Base-by-base conservation (phyloP, 2,888 invertebrate species). In the Blastobasis lacticolella region DNA sequence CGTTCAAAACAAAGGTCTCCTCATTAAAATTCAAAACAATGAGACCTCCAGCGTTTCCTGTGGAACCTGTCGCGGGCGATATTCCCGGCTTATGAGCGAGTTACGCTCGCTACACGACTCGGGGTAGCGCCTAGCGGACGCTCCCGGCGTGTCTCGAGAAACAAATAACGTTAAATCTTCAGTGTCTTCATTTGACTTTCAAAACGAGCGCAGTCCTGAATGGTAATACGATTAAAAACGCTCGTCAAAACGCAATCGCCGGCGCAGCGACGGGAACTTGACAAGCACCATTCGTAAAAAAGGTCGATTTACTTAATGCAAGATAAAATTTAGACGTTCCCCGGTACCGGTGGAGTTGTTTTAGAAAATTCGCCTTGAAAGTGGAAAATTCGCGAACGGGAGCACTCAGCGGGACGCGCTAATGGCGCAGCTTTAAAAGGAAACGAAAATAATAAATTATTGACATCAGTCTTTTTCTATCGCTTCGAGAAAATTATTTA, bases 381-480 rank as follows among this genome's bases (percentile, higher is more conserved):
- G 67, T 61, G 67, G 66, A 75, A 76, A 74, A 74, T 80, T 75
- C 67, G 70, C 73, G 71, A 69, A 68, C 57, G 66, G 66, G 62
- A 77, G 77, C 79, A 78, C 81, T 80, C 78, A 71, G 58, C 72
- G 66, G 60, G 64, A 23, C 1, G 61, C 73, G 71, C 75, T 84
- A 83, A 84, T 82, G 80, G 81, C 75, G 57, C 71, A 75, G 71
- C 73, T 81, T 81, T 79, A 72, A 75, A 77, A 76, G 77, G 76
- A 77, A 81, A 77, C 70, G 77, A 82, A 82, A 79, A 82, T 81
- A 81, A 84, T 81, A 80, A 80, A 78, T 82, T 83, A 83, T 85
- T 82, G 81, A 81, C 81, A 78, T 75, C 73, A 73, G 69, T 70
- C 72, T 75, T 66, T 23, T 68, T 73, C 66, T 73, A 74, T 75